Evolutionary conservation across 2,797 vertebrate genomes (phyloP), one percentile per base, ranked within the genome.

Genomic region (Euphonia xanthogaster): DNA sequence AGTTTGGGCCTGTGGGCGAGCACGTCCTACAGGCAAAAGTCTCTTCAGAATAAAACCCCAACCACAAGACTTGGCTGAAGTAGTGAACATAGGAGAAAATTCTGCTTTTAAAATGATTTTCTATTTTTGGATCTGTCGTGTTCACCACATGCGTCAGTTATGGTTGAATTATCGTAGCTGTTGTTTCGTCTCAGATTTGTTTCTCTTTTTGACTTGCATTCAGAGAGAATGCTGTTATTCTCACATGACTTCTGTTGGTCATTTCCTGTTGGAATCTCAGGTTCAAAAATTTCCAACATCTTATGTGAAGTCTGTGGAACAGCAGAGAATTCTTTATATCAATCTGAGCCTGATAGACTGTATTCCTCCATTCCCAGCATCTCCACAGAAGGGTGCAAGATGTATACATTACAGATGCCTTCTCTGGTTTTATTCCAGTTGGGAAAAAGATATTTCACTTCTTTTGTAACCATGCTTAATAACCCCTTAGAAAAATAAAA

Each of bases 131-230:
- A 70, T 72, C 21, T 48, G 1, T 39, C 1, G 0, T 55, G 6
- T 44, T 90, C 12, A 39, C 21, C 1, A 0, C 10, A 4, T 30
- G 8, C 2, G 0, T 83, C 57, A 67, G 25, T 12, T 77, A 33
- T 8, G 28, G 33, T 6, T 89, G 30, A 15, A 7, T 76, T 73
- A 18, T 20, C 15, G 2, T n/a, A 44, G 27, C 35, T 75, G n/a
- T 4, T 72, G 28, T 66, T 92, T 74, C 3, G 2, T 63, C 37
- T 67, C 40, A 66, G 63, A 72, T 47, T 73, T 73, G 30, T 35
- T 54, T 89, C 51, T 72, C 17, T 76, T 35, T 87, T 62, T 47
- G 44, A 73, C 24, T 68, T 37, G n/a, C 23, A 25, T 86, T 90
- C 30, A 54, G 17, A 55, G 40, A 70, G 35, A 86, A 57, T 23